Percentiles rank a stretch among this genome's conserved stretches.
phyloP scores from a whole-genome alignment of 2,888 invertebrate species.

The Drosophila heteroneura region DNA sequence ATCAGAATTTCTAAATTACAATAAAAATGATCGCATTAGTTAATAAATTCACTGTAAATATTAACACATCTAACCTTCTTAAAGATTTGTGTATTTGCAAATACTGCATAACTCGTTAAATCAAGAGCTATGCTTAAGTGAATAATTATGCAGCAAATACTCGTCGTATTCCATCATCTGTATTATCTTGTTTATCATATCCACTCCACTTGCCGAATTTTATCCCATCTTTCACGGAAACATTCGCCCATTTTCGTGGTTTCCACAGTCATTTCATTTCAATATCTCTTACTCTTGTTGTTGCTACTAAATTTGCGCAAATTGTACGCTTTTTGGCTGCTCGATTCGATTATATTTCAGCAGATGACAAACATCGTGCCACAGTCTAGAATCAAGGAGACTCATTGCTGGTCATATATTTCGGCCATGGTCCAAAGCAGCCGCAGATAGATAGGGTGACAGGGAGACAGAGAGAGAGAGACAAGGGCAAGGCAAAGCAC shows the following conservation, averaged over 20 bases:
- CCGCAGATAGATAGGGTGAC: background rate
- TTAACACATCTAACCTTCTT: background rate
- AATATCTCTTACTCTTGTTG: slow-evolving; percentile 35
- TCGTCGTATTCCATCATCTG: slow-evolving; percentile 6
- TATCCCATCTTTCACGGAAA: slow-evolving; percentile 14
- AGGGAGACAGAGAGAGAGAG: slow-evolving; percentile 14
- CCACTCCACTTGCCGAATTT: slow-evolving; percentile 26
- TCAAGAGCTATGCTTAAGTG: background rate
- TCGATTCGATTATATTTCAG: slow-evolving; percentile 79
- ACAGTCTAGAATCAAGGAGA: slow-evolving; percentile 36
- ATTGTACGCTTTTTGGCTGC: slow-evolving; percentile 64
- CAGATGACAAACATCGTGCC: slow-evolving; percentile 74
- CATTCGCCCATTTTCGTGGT: slow-evolving; percentile 48
- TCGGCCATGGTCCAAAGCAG: slow-evolving; percentile 38
- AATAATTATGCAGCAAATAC: slow-evolving; percentile 11
- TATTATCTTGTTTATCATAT: slow-evolving; percentile 41
- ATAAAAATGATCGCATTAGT: background rate
- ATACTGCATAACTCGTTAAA: slow-evolving; percentile 1
- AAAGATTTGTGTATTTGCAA: background rate
- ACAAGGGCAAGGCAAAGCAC: slow-evolving; percentile 54
- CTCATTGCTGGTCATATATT: slow-evolving; percentile 42
- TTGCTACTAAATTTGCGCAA: slow-evolving; percentile 58
- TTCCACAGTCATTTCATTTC: slow-evolving; percentile 54
- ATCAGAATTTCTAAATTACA: background rate
- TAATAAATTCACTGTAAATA: background rate